A percentile compares a stretch with the other conserved stretches of the same genome.
These are phyloP conservation scores for Myxocyprinus asiaticus DNA, from an alignment of 2,113 vertebrate genomes.

Conservation along the genomic window DNA sequence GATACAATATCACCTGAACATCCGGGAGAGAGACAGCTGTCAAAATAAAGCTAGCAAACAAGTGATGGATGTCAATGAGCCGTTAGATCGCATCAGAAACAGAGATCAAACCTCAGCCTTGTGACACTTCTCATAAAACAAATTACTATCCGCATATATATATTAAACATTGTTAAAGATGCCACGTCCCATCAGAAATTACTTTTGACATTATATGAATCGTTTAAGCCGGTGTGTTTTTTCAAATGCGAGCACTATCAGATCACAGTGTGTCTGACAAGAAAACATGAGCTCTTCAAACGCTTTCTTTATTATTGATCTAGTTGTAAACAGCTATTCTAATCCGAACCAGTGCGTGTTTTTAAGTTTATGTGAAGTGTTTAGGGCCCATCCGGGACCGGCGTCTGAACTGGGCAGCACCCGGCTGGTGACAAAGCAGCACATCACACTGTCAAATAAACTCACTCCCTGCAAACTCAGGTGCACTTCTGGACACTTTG, in stretches of 20 bases:
- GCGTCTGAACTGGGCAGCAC: conserved; percentile 56
- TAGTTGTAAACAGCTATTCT: not conserved
- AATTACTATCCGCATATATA: not conserved
- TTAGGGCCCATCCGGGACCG: conserved; percentile 61
- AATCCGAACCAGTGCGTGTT: not conserved
- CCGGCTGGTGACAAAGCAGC: conserved; percentile 65
- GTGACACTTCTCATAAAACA: not conserved
- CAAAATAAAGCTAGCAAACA: not conserved
- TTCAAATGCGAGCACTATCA: too few species aligned
- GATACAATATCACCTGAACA: too few species aligned
- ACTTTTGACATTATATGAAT: not conserved
- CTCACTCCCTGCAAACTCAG: not conserved
- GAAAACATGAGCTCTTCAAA: not conserved
- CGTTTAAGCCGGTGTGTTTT: too few species aligned
- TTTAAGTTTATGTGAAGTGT: conserved; percentile 4
- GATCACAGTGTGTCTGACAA: too few species aligned
- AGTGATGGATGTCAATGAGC: not conserved
- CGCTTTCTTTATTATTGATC: not conserved
- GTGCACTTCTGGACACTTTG: not conserved
- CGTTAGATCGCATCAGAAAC: not conserved
- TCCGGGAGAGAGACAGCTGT: not conserved
- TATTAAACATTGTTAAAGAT: not conserved
- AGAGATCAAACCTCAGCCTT: not conserved
- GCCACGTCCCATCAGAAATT: not conserved
- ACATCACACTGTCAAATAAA: conserved; percentile 34